Conservation (phyloP, 2,888 invertebrate species). For the Epiperipatus broadwayi region DNA sequence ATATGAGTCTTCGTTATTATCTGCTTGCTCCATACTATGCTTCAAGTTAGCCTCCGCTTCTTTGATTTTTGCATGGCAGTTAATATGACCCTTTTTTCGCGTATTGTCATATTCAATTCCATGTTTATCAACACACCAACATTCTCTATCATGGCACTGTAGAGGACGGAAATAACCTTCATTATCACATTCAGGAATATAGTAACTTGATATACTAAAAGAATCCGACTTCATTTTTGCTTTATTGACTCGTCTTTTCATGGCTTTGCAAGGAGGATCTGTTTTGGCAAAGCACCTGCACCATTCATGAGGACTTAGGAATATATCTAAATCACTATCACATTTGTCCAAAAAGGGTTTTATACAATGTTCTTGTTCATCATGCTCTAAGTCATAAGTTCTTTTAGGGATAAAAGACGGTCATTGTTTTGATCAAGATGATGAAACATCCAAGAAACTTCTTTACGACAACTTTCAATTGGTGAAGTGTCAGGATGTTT, state of each 20-base stretch:
- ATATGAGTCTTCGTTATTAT: no score
- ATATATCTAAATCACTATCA: constrained; percentile 43
- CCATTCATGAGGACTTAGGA: constrained; percentile 55
- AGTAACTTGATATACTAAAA: constrained; percentile 37
- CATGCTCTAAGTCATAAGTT: constrained; percentile 70
- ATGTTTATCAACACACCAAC: constrained; percentile 84
- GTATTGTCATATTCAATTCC: constrained; percentile 70
- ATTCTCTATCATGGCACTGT: constrained; percentile 69
- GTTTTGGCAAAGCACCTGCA: constrained; percentile 54
- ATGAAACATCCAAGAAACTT: constrained; percentile 87
- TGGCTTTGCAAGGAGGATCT: constrained; percentile 18
- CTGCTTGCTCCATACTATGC: no score
- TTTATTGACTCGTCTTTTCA: constrained; percentile 16
- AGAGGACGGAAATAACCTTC: constrained; percentile 66
- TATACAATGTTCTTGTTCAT: constrained; percentile 65
- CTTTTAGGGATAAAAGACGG: constrained; percentile 52
- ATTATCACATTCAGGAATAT: constrained; percentile 61
- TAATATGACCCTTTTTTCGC: no score
- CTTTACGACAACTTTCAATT: constrained; percentile 76
- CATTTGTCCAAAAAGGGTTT: constrained; percentile 70
- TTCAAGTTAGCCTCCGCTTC: no score
- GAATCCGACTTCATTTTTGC: constrained; percentile 13
- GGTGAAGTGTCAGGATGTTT: no score
- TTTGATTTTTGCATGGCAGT: no score
- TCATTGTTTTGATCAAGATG: constrained; percentile 70